phyloP scores from a whole-genome alignment of 2,888 invertebrate species.

The Hirtodrosophila cameraria region DNA sequence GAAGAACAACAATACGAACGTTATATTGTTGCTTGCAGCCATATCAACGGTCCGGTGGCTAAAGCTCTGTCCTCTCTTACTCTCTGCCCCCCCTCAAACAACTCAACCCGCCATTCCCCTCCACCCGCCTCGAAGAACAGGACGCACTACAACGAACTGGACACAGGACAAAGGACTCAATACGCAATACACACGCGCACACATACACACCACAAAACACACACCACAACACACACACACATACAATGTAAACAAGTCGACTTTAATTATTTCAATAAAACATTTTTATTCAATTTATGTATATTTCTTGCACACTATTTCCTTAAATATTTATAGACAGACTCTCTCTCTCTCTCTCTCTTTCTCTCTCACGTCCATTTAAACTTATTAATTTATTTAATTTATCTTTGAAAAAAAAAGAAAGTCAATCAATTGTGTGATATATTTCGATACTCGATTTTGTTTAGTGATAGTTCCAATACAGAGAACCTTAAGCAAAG shows the following conservation, averaged over 20 bases:
- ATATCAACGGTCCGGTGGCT: conserved; percentile 85
- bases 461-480: conserved; percentile 54
- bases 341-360: too few relatives aligned
- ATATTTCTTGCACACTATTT: conserved; percentile 49
- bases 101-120: conserved; percentile 43
- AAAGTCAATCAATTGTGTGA: conserved; percentile 55
- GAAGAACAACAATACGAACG: conserved; percentile 37
- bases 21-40: conserved; percentile 79
- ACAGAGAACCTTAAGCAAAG: conserved; percentile 38
- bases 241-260: conserved; percentile 74
- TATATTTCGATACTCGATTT: conserved; percentile 46
- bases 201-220: conserved; percentile 26
- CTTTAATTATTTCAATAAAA: conserved; percentile 36
- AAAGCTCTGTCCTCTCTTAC: conserved; percentile 73
- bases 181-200: conserved; percentile 33
- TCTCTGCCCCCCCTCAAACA: conserved; percentile 48
- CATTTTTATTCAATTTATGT: conserved; percentile 56
- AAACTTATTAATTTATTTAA: conserved; percentile 48
- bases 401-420: conserved; percentile 10
- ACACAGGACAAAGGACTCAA: conserved; percentile 31
- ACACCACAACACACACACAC: conserved; percentile 7
- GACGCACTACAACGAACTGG: conserved; percentile 56
- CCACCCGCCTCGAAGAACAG: conserved; percentile 45
- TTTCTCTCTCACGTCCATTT: conserved; percentile 34
- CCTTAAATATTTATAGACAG: conserved; percentile 16